Evolutionary conservation across 2,888 invertebrate species (phyloP), one percentile per base, ranked within the genome.

Genomic region (Plebejus argus): DNA sequence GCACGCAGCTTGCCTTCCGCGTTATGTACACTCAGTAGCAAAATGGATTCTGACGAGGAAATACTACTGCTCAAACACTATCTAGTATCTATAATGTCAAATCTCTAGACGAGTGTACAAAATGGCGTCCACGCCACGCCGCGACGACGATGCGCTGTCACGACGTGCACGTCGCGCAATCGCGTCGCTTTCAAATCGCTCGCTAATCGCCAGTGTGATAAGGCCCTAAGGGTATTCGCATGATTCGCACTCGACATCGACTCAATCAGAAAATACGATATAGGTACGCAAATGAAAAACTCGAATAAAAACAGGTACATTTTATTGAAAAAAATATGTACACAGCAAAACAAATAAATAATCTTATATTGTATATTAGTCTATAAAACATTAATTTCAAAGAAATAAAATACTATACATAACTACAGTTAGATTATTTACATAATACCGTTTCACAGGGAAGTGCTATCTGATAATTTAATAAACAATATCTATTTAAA

Each of bases 331-430:
- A 93, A 93, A 93, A 92, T 93, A 94, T 94, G 93, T 94, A 94
- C 94, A 93, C 93, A 93, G 93, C 93, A 94, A 93, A 94, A 94
- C 93, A 93, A 94, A 94, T 94, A 93, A 94, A 94, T 94, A 94
- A 93, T 93, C 93, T 94, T 94, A 94, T 91, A 82, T 92, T 92
- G 93, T 94, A 93, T 93, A 94, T 93, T 93, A 93, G 91, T 94
- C 93, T 94, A 93, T 93, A 93, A 93, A 94, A 93, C 94, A 94
- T 93, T 93, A 93, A 93, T 93, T 93, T 92, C 93, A 92, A 90
- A 89, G 93, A 93, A 94, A 93, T 94, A 93, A 92, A 92, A 92
- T 93, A 91, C 91, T 93, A 92, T 94, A 93, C 93, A 93, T 92
- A 92, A 91, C 92, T 93, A 93, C 89, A 88, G 85, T 91, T 91